Base-by-base conservation (phyloP, 2,888 invertebrate genomes). In the Drosophila vallismaia region DNA sequence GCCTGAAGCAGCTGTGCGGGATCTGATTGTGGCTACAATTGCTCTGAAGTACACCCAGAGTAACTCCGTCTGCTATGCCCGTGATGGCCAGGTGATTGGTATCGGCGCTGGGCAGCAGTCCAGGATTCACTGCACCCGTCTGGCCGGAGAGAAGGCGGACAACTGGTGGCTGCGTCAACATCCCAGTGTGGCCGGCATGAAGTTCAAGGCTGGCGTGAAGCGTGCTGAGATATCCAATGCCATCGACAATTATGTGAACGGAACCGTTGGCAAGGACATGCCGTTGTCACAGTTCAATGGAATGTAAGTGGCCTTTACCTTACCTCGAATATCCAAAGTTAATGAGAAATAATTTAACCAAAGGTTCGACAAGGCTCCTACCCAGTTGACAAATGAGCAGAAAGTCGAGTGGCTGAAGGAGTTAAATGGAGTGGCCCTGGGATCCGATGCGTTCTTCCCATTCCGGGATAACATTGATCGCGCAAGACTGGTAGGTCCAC, bases 71-170 rank as follows among this genome's bases (percentile, higher is more conserved):
- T 99, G 99, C 90, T 99, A 96, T 88, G 98, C 99, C 0, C 95
- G 95, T 82, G 96, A 98, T 91, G 91, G 90, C 0, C 92, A 95
- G 93, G 95, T 97, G 10, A 95, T 99, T 85, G 99, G 99, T 14
- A 98, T 98, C 84, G 99, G 99, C 29, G 99, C 99, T n/a, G 99
- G 99, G 0, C 99, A 99, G 90, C 99, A 99, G 92, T 98, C 98
- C 0, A 94, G 99, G 75, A 99, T 99, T 89, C 99, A 99, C 92
- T 99, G 99, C 92, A 99, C 99, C 0, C 94, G 99, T 79, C 94
- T 99, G 80, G 99, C 99, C 63, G 99, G 98, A 48, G 97, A 98
- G 89, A 99, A 99, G 92, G 98, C 98, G 26, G 96, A 97, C 90
- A 97, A 98, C 92, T 99, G 99, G 99, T 99, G 99, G 99, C 92